These are phyloP conservation scores for Pectinophora gossypiella DNA, from an alignment of 1,140 invertebrate species.

Conservation along the genomic window DNA sequence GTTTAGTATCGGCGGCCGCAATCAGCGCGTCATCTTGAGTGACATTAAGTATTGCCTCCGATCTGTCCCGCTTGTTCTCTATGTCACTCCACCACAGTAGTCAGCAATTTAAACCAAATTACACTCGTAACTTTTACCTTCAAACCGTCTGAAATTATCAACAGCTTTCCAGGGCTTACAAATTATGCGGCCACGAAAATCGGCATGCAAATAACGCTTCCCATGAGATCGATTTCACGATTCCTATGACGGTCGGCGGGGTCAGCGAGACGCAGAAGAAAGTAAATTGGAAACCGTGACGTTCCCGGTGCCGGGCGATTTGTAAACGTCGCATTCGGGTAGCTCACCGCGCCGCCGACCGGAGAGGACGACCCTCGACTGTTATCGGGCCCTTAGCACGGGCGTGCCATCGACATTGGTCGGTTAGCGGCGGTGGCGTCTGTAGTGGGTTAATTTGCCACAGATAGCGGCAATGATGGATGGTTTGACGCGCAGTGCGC, in stretches of 20 bases:
- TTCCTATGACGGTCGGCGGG: slow-evolving; percentile 25
- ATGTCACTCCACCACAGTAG: neutral
- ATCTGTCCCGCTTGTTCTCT: slow-evolving; percentile 9
- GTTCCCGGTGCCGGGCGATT: slow-evolving; percentile 42
- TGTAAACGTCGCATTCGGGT: slow-evolving; percentile 55
- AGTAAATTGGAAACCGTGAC: slow-evolving; percentile 61
- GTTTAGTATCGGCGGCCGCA: slow-evolving; percentile 22
- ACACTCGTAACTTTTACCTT: neutral
- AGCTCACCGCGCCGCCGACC: slow-evolving; percentile 19
- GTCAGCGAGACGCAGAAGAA: slow-evolving; percentile 38
- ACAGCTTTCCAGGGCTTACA: neutral
- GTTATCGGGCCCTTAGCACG: slow-evolving; percentile 1
- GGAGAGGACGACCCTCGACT: neutral
- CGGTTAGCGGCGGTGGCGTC: slow-evolving; percentile 38
- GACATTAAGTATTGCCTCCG: slow-evolving; percentile 23
- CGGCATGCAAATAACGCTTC: slow-evolving; percentile 31
- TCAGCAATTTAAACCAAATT: too few species aligned
- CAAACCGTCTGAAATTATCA: neutral
- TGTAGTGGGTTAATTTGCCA: slow-evolving; percentile 61
- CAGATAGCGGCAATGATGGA: slow-evolving; percentile 62
- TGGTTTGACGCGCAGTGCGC: slow-evolving; percentile 53
- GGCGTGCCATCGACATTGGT: slow-evolving; percentile 22
- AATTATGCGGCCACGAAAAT: slow-evolving; percentile 6
- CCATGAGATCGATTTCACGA: slow-evolving; percentile 31
- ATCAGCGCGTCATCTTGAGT: slow-evolving; percentile 34